Percentiles rank a stretch among this genome's conserved stretches.
Conservation (phyloP, 2,113 vertebrate species). For the Felis catus region DNA sequence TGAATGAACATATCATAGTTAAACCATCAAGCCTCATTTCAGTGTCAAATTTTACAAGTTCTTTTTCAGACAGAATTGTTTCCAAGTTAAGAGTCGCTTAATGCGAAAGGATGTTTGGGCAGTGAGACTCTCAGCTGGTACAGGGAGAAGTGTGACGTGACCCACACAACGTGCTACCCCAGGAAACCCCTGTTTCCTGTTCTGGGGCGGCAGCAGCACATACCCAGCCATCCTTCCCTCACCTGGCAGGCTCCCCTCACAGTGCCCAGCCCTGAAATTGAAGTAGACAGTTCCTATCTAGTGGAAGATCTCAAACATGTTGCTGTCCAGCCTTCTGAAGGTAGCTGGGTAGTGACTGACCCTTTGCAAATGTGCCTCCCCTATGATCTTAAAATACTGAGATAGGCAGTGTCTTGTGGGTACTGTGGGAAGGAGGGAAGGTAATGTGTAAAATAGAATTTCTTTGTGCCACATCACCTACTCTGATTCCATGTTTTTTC, state of each 20-base stretch:
- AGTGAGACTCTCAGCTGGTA: neutral
- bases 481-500: neutral
- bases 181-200: slow-evolving; percentile 40
- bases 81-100: neutral
- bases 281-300: neutral
- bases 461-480: neutral
- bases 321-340: neutral
- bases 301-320: neutral
- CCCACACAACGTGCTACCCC: neutral
- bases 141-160: neutral
- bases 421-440: neutral
- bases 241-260: neutral
- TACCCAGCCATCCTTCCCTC: neutral
- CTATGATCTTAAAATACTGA: neutral
- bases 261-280: neutral
- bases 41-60: neutral
- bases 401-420: neutral
- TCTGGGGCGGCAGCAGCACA: neutral
- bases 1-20: neutral
- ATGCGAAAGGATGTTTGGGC: neutral
- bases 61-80: neutral
- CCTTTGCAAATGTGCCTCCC: neutral
- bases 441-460: neutral
- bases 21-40: neutral
- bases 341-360: neutral